phyloP scores from a whole-genome alignment of 2,797 vertebrate species.

The Mycteria americana region DNA sequence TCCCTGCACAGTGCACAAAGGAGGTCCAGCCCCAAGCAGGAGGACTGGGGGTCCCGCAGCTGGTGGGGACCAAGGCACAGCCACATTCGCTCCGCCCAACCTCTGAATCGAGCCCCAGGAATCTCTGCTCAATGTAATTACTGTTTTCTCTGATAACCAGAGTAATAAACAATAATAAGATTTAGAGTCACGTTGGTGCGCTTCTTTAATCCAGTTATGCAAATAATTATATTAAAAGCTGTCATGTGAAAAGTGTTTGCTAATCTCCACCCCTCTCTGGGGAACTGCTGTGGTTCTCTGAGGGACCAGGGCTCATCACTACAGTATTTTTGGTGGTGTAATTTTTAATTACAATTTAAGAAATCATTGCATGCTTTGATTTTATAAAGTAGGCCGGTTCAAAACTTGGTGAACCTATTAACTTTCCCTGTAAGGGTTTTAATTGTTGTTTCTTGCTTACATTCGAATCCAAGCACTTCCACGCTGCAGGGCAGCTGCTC shows the following conservation, averaged over 20 bases:
- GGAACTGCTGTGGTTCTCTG: neutral
- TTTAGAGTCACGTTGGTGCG: neutral
- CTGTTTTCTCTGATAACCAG: neutral
- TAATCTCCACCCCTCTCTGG: neutral
- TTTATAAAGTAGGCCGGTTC: neutral
- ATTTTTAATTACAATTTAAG: neutral
- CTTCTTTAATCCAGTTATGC: constrained; percentile 34
- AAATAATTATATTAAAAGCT: constrained; percentile 19
- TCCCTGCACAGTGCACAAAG: neutral
- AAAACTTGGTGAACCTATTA: neutral
- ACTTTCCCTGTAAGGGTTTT: neutral
- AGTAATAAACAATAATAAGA: constrained; percentile 35
- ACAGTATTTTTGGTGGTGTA: neutral
- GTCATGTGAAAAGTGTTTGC: neutral
- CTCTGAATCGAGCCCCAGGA: neutral
- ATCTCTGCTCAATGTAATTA: neutral
- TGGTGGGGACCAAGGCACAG: accelerated
- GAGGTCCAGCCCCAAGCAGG: accelerated
- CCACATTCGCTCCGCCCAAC: neutral
- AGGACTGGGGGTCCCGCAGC: accelerated
- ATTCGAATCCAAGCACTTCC: accelerated
- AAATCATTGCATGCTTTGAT: neutral
- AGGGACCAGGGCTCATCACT: neutral
- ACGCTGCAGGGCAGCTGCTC: neutral
- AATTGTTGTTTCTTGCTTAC: neutral